phyloP scores from a whole-genome alignment of 2,113 vertebrate species.

The Felis chaus region DNA sequence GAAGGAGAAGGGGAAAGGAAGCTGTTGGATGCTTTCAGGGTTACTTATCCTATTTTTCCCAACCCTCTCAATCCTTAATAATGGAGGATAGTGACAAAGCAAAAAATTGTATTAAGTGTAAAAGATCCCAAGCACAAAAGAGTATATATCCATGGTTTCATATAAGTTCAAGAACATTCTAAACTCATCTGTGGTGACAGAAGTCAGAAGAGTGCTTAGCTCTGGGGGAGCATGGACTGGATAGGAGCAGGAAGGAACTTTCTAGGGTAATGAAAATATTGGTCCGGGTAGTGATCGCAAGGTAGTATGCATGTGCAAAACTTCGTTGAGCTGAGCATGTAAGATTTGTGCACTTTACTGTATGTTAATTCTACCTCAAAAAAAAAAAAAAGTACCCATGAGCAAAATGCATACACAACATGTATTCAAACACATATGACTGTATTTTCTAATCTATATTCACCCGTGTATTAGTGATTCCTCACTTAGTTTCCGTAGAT shows the following conservation, averaged over 20 bases:
- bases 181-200: neutral
- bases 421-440: neutral
- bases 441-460: neutral
- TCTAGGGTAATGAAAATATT: neutral
- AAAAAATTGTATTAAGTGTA: neutral
- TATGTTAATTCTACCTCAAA: neutral
- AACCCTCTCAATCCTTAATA: neutral
- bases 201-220: neutral
- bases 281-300: neutral
- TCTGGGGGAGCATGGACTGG: neutral
- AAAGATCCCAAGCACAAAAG: constrained; percentile 5
- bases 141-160: neutral
- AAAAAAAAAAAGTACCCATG: neutral
- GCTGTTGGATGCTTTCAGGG: neutral
- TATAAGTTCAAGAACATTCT: neutral
- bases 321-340: neutral
- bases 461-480: neutral
- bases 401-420: neutral
- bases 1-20: neutral
- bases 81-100: neutral
- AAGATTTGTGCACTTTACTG: neutral
- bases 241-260: neutral
- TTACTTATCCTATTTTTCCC: neutral
- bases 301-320: neutral
- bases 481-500: neutral